A percentile compares a stretch with the other conserved stretches of the same genome.
These are phyloP conservation scores for Limosa lapponica DNA, from an alignment of 2,797 vertebrate species.

Conservation along the genomic window DNA sequence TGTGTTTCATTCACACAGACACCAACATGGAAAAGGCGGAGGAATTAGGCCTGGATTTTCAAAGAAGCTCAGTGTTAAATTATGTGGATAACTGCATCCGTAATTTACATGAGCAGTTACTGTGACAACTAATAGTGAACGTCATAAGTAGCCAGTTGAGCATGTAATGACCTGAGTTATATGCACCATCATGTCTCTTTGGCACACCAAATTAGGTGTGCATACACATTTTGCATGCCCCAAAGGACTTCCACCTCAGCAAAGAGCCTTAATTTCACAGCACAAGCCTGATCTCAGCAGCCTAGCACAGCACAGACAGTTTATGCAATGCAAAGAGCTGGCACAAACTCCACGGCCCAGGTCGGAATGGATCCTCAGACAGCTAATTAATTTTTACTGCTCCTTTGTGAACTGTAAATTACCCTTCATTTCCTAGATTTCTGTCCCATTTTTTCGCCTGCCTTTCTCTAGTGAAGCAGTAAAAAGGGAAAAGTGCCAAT, in stretches of 20 bases:
- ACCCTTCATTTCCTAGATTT: slow-evolving; percentile 71
- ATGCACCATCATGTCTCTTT: slow-evolving; percentile 45
- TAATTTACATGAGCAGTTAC: slow-evolving; percentile 64
- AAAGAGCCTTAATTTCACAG: slow-evolving; percentile 26
- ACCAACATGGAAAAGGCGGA: neutral
- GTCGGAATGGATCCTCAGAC: slow-evolving; percentile 58
- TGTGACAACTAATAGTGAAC: slow-evolving; percentile 64
- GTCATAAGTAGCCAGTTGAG: slow-evolving; percentile 47
- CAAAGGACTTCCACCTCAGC: slow-evolving; percentile 13
- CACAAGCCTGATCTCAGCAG: slow-evolving; percentile 16
- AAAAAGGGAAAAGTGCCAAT: slow-evolving; percentile 61
- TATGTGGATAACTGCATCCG: slow-evolving; percentile 33
- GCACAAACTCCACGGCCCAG: slow-evolving; percentile 5
- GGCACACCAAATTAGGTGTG: slow-evolving; percentile 58
- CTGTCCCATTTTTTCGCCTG: slow-evolving; percentile 52
- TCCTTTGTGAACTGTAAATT: slow-evolving; percentile 73
- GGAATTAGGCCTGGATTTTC: slow-evolving; percentile 30
- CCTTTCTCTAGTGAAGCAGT: slow-evolving; percentile 53
- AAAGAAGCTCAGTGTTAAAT: slow-evolving; percentile 29
- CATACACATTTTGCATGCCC: slow-evolving; percentile 50
- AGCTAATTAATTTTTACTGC: slow-evolving; percentile 74
- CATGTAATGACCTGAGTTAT: slow-evolving; percentile 52
- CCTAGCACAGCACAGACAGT: slow-evolving; percentile 13
- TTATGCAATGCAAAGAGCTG: slow-evolving; percentile 19
- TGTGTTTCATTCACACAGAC: neutral